Conservation (phyloP, 2,113 vertebrate species). For the Sorex fumeus region DNA sequence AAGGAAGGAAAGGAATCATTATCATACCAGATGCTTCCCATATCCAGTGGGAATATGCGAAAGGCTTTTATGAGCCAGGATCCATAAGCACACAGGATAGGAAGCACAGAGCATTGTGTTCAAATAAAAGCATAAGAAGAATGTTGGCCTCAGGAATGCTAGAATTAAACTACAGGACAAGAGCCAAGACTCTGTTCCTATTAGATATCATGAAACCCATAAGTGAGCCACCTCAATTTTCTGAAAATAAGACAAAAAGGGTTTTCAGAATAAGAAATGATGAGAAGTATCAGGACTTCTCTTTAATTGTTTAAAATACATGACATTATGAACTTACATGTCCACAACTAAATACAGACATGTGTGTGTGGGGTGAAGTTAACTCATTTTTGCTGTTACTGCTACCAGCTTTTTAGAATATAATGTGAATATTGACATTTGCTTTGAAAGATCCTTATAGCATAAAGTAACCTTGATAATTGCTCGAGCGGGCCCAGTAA, state of each 20-base stretch:
- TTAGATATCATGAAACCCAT: neutral
- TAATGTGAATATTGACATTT: neutral
- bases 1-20: neutral
- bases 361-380: neutral
- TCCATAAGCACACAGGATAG: neutral
- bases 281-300: neutral
- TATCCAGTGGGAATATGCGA: neutral
- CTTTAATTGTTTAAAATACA: neutral
- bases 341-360: neutral
- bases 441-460: neutral
- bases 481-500: too few relatives aligned
- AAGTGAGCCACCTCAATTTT: slow-evolving; percentile 22
- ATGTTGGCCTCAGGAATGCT: neutral
- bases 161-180: neutral
- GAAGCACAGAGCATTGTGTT: neutral
- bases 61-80: neutral
- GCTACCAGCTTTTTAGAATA: slow-evolving; percentile 31
- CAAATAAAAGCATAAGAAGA: slow-evolving; percentile 1
- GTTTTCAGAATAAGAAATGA: slow-evolving; percentile 18
- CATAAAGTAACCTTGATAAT: neutral
- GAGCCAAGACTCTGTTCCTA: neutral
- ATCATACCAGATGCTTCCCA: neutral
- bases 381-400: neutral
- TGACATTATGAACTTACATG: neutral
- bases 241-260: neutral